Evolutionary conservation across 2,113 vertebrate species (phyloP).

Genomic region (Fregata magnificens): DNA sequence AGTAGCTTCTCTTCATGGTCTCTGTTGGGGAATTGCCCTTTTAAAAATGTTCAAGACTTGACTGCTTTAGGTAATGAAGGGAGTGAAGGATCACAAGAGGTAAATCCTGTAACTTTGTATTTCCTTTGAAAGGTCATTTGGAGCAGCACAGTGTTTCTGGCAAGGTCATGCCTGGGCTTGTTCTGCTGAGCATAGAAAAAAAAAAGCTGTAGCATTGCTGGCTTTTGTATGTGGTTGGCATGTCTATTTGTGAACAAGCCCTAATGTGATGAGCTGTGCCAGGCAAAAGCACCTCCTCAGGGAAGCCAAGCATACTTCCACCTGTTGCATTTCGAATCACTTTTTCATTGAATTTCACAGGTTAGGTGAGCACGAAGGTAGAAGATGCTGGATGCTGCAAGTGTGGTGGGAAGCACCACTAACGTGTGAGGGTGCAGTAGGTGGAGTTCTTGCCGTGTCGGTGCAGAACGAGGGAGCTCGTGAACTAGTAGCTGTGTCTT

Average conservation of each 20-base stretch:
- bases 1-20: not conserved
- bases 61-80: not conserved
- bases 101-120: not conserved
- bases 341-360: not conserved
- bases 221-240: not conserved
- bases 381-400: not conserved
- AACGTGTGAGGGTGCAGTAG: not conserved
- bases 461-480: not conserved
- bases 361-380: not conserved
- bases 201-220: not conserved
- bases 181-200: not conserved
- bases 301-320: not conserved
- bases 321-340: not conserved
- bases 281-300: not conserved
- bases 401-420: not conserved
- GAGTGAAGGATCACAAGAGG: not conserved
- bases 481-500: not conserved
- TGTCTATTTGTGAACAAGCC: not conserved
- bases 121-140: not conserved
- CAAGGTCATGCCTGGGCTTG: not conserved
- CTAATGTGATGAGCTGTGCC: not conserved
- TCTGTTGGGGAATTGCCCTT: not conserved
- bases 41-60: not conserved
- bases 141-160: not conserved
- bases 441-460: not conserved